These are phyloP conservation scores for Sphaerophoria taeniata DNA, from an alignment of 2,888 invertebrate species.

Conservation along the genomic window DNA sequence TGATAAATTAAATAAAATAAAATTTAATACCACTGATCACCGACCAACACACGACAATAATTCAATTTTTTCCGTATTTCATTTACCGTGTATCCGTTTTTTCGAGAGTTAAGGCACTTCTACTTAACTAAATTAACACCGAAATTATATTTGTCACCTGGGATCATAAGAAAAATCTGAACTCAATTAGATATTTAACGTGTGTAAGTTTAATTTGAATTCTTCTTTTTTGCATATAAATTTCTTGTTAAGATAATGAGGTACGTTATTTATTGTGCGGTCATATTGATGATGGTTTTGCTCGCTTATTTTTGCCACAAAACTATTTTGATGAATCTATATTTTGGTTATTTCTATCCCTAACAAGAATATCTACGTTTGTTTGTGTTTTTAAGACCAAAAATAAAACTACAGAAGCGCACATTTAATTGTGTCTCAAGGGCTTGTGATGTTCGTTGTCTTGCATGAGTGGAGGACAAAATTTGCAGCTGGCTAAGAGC, in stretches of 20 bases:
- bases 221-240: not conserved
- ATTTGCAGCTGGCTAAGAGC: no score
- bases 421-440: no score
- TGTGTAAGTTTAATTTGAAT: conserved; percentile 31
- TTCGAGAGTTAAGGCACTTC: conserved; percentile 36
- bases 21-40: not conserved
- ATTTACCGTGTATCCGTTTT: no score
- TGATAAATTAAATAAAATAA: no score
- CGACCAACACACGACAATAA: conserved; percentile 4
- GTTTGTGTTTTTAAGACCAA: no score
- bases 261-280: conserved; percentile 14
- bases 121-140: conserved; percentile 51
- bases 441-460: no score
- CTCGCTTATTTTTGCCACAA: not conserved
- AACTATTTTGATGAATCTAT: not conserved
- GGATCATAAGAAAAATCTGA: conserved; percentile 22
- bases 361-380: no score
- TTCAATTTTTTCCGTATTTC: no score
- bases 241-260: conserved; percentile 50
- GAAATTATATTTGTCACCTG: conserved; percentile 61
- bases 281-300: conserved; percentile 40
- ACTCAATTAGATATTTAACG: conserved; percentile 11
- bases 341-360: no score
- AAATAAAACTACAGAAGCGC: no score
- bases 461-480: no score